Conservation (phyloP, 2,888 invertebrate genomes). For the Capitulum mitella region DNA sequence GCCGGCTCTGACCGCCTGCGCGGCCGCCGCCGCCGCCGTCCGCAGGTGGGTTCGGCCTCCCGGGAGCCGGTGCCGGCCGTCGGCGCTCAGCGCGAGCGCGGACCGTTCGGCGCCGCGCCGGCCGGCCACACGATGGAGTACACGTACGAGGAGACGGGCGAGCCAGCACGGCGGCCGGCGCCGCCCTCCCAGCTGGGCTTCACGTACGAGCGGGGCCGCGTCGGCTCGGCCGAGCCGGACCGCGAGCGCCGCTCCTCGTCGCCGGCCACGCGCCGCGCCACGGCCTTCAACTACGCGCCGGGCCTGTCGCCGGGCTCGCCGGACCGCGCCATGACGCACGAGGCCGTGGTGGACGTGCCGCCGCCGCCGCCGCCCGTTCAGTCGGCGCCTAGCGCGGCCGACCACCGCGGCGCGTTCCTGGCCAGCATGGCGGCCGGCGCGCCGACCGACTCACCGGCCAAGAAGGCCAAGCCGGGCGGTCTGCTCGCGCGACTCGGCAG, state of each 20-base stretch:
- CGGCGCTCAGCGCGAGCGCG: too few relatives aligned
- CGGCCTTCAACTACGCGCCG: constrained; percentile 83
- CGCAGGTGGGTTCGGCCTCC: too few relatives aligned
- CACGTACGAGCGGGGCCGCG: background rate
- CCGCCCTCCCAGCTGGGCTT: background rate
- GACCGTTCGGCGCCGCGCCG: background rate
- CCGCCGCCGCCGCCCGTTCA: constrained; percentile 32
- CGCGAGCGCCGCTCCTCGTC: constrained; percentile 48
- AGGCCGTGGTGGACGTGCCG: constrained; percentile 21
- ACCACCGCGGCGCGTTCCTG: constrained; percentile 26
- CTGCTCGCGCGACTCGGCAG: background rate
- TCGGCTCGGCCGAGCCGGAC: constrained; percentile 34
- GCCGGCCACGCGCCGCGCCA: constrained; percentile 42
- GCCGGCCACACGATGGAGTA: constrained; percentile 31
- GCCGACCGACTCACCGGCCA: background rate
- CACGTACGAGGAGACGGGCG: constrained; percentile 39
- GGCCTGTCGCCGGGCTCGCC: constrained; percentile 51
- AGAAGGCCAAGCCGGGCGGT: background rate
- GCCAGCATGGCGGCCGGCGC: constrained; percentile 27
- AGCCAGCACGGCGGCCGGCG: constrained; percentile 39
- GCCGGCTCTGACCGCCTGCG: too few relatives aligned
- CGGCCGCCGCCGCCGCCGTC: too few relatives aligned
- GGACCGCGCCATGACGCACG: background rate
- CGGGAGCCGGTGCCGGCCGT: too few relatives aligned
- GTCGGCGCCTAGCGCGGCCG: too few relatives aligned